Conservation (phyloP, 2,888 invertebrate genomes). For the Dryomyza anilis region DNA sequence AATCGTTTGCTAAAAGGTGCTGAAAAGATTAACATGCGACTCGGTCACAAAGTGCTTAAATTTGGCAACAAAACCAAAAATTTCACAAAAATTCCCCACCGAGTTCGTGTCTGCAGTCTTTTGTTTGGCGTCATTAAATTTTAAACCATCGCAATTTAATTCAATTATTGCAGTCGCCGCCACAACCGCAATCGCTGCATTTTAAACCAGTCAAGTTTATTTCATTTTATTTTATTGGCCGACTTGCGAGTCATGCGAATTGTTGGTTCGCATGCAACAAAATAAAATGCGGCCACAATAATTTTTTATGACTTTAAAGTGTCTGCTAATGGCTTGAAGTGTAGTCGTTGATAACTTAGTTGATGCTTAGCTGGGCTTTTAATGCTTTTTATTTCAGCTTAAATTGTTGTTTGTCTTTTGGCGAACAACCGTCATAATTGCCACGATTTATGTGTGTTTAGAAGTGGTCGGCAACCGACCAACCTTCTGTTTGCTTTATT, state of each 20-base stretch:
- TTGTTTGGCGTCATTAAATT: not conserved
- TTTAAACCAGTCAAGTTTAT: not conserved
- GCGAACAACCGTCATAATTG: too few relatives aligned
- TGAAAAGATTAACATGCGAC: not conserved
- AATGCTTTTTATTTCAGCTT: constrained; percentile 22
- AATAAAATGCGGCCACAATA: not conserved
- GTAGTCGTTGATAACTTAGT: constrained; percentile 52
- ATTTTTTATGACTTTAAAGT: constrained; percentile 39
- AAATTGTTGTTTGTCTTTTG: too few relatives aligned
- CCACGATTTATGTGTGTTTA: too few relatives aligned
- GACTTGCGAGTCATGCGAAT: constrained; percentile 14
- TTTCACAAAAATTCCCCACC: not conserved
- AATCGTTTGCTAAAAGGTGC: not conserved
- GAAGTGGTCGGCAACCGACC: too few relatives aligned
- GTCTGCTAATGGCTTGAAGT: constrained; percentile 54
- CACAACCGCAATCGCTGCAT: not conserved
- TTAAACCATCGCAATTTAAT: not conserved
- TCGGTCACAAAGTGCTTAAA: not conserved
- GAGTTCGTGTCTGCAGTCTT: constrained; percentile 17
- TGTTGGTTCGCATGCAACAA: constrained; percentile 11
- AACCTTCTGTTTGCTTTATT: too few relatives aligned
- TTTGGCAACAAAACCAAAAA: constrained; percentile 13
- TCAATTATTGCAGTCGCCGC: too few relatives aligned
- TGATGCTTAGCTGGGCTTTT: not conserved
- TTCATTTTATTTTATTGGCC: not conserved